Base-by-base conservation (phyloP, 2,888 invertebrate genomes). In the Harpalus rufipes region DNA sequence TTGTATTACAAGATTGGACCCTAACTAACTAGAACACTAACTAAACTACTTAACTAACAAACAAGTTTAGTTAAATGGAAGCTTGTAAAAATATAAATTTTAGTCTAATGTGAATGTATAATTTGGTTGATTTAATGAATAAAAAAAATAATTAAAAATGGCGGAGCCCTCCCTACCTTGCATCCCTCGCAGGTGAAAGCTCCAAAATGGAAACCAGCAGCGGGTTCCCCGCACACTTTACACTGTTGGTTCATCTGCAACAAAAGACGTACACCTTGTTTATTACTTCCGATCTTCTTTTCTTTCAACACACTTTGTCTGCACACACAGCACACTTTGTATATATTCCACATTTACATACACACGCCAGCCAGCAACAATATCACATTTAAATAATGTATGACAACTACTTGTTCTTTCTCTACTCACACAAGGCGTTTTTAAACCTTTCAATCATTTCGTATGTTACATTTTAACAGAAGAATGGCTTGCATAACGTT, bases 201-300 rank as follows among this genome's bases (percentile, higher is more conserved):
- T 58, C 98, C 98, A 91, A 98, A 98, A 91, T 98, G 98, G 92
- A 97, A 98, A 87, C 98, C 98, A 79, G 97, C 97, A 86, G 98
- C 97, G 86, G 97, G 97, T 92, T 98, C 98, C 32, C 97, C 97
- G 91, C 98, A 98, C 88, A 98, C 98, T 93, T 97, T 97, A 92
- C 98, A 98, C 93, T 96, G 96, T 93, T 97, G 97, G 93, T 97
- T 98, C 97, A 97, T 97, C 97, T 97, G 95, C n/a, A 94, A 94
- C 86, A 87, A 89, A 90, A 88, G 51, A 58, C 41, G 56, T 32
- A 32, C 78, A 78, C 41, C 59, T 80, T 78, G 78, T 78, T 78
- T 78, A 78, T 78, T 78, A 78, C 58, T 78, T 78, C 56, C 58
- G 78, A 56, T 78, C 78, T n/a, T 56, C 72, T 74, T 74, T 74